Percentiles rank a stretch among this genome's conserved stretches.
These are phyloP conservation scores for Epizoanthus fatuus DNA, from an alignment of 92 coral and sea anemone species.

Conservation along the genomic window DNA sequence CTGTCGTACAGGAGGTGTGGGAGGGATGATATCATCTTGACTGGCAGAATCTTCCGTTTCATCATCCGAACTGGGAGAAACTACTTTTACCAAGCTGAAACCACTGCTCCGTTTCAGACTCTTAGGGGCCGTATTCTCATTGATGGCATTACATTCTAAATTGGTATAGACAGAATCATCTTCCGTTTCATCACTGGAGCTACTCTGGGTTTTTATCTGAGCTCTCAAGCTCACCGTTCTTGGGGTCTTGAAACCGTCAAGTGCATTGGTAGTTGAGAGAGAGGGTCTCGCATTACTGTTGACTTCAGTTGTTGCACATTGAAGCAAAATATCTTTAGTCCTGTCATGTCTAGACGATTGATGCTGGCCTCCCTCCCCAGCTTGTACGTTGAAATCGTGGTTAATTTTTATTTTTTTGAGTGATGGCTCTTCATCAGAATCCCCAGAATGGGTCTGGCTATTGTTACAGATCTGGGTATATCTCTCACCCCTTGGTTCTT, in stretches of 20 bases:
- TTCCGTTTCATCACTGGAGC: conserved; percentile 28
- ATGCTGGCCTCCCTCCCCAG: background rate
- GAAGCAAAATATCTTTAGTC: background rate
- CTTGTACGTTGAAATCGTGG: background rate
- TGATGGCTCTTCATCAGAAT: conserved; percentile 29
- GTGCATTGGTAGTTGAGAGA: background rate
- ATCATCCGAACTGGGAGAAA: background rate
- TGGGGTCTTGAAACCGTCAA: background rate
- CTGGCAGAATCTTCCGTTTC: conserved; percentile 2
- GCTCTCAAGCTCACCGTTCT: background rate
- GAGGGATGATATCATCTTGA: conserved; percentile 75
- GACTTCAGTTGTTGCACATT: background rate
- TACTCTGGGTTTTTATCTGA: background rate
- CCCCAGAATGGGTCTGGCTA: background rate
- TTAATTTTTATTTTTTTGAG: conserved; percentile 8
- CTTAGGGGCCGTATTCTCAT: background rate
- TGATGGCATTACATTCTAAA: background rate
- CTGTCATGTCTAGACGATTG: background rate
- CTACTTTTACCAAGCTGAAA: background rate
- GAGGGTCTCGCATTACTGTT: background rate
- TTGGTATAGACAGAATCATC: background rate
- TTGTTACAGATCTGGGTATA: background rate
- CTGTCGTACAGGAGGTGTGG: conserved; percentile 63
- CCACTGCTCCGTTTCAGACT: background rate
- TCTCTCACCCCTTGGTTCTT: background rate